Evolutionary conservation across 1,140 invertebrate genomes (phyloP), one percentile per base, ranked within the genome.

Genomic region (Phenacoccus solenopsis): DNA sequence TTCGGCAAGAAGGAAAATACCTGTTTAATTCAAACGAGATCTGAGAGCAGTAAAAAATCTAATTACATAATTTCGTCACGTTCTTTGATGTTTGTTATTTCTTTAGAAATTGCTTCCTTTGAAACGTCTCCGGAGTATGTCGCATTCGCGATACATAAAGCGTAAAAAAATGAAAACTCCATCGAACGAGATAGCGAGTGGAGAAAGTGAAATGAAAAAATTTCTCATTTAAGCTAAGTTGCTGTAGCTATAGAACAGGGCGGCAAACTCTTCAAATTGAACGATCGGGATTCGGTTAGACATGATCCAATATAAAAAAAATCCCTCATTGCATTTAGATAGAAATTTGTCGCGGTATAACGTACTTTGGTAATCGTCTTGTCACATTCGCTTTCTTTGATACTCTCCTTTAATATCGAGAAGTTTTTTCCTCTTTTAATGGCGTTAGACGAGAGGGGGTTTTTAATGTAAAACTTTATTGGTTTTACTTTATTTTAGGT

Each of bases 281-380:
- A 64, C 59, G 59, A 64, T 64, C 25, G 59, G 59, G 25, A 64
- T 64, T 64, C 59, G 59, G 10, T 64, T 64, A 25, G 59, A 64
- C 59, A 64, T 25, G 59, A 64, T 64, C 59, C 59, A 64, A 64
- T 27, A 27, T 64, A 27, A 64, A 64, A 64, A 59, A 64, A 64
- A 64, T 64, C 59, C 59, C 59, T 64, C 59, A 27, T 64, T 64
- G 59, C 59, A 64, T 64, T 64, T 64, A 64, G 59, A 64, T 64
- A 64, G 59, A 64, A 64, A 64, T 64, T 64, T 64, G 59, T 64
- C 20, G 59, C 59, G 59, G 59, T 64, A 64, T 20, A 64, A 22
- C 20, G 59, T 64, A 24, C 25, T 64, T 64, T 64, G 25, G 22
- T 64, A 64, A 64, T 64, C 59, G 59, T 64, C 59, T 64, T 64